phyloP scores from a whole-genome alignment of 2,797 vertebrate genomes.

The Schizopygopsis pylzovi region DNA sequence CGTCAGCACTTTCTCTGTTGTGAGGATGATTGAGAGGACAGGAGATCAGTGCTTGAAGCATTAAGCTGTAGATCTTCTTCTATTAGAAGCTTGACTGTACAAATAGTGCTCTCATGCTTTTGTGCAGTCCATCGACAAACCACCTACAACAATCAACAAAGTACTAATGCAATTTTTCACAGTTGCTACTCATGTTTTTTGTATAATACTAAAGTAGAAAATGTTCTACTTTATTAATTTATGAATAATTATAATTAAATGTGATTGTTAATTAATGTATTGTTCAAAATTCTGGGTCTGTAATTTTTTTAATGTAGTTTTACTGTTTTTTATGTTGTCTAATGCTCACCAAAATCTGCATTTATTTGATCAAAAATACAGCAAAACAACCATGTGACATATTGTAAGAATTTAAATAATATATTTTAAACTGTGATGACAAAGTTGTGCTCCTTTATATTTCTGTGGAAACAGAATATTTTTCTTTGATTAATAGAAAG shows the following conservation, averaged over 20 bases:
- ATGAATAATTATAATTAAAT: neutral
- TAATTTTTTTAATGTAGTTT: neutral
- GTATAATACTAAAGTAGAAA: neutral
- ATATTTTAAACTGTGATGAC: neutral
- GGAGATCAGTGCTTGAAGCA: constrained; percentile 6
- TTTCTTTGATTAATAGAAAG: neutral
- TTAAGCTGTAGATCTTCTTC: constrained; percentile 48
- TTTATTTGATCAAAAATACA: neutral
- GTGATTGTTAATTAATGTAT: neutral
- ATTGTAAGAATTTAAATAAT: neutral
- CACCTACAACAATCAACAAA: neutral
- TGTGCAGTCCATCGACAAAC: neutral
- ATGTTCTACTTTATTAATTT: neutral
- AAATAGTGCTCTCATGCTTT: neutral
- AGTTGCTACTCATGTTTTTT: neutral
- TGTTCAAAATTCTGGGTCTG: neutral
- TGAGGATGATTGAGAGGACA: constrained; percentile 43
- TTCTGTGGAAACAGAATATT: neutral
- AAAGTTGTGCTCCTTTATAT: neutral
- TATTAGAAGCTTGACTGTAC: neutral
- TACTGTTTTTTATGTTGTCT: neutral
- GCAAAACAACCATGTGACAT: neutral
- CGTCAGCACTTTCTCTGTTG: constrained; percentile 13
- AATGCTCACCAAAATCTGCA: neutral
- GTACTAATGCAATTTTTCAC: neutral